Evolutionary conservation across 64 coral and sea anemone genomes (phyloP), one percentile per base, ranked within the genome.

Genomic region (Montipora efflorescens): DNA sequence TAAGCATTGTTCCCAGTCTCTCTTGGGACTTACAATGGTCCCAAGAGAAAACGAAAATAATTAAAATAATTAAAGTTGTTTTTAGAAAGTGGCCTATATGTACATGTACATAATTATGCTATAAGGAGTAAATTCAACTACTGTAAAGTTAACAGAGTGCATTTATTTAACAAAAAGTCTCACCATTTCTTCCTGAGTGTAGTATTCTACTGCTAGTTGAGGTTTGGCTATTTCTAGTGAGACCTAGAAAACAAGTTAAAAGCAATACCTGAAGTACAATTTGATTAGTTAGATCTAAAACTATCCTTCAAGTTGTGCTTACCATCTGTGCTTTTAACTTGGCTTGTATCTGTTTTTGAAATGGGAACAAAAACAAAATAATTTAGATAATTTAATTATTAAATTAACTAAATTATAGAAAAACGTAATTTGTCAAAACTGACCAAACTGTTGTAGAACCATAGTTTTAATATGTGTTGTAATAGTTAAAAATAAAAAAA

Each of bases 141-240:
- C 11, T 46, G 12, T 12, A 1, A 4, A 7, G 2, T 51, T 4
- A 4, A 69, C 11, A 6, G 11, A 57, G 7, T 57, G 6, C 53
- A 6, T 57, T 57, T 57, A 1, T 8, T 8, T 8, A 57, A 47
- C 5, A 68, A 12, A 8, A 23, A 21, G 28, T 8, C 16, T 86
- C 92, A 96, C 98, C 98, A 99, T 99, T 99, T 99, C 98, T 53
- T 99, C 92, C 79, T 96, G 87, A 8, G 98, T 96, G 68, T 99
- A 99, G 20, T 99, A 99, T 50, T 99, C 98, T 8, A 76, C 82
- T 61, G 89, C 92, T 16, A 94, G 16, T 44, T 78, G 76, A 28
- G 89, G 89, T 87, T 85, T 88, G 11, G 80, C 95, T 92, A 93
- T 96, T 89, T 96, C 92, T 28, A 99, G 48, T 12, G 98, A 99